Percentiles rank a stretch among this genome's conserved stretches.
phyloP scores from a whole-genome alignment of 2,888 invertebrate genomes.

The Pecten maximus region DNA sequence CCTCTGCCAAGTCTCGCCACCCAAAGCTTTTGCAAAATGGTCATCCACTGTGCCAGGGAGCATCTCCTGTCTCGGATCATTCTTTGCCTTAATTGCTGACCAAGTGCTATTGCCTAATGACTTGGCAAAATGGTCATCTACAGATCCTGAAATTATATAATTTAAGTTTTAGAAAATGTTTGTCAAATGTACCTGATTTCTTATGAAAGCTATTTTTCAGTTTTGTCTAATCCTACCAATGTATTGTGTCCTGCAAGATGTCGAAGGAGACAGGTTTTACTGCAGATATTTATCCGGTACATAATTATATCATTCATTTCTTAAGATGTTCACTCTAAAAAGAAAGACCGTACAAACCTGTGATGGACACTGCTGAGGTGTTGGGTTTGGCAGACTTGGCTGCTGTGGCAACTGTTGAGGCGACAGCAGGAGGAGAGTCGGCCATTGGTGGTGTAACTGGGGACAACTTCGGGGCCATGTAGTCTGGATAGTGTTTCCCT shows the following conservation, averaged over 20 bases:
- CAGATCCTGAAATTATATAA: constrained; percentile 84
- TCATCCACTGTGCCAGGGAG: constrained; percentile 88
- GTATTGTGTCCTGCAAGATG: not conserved
- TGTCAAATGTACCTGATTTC: not conserved
- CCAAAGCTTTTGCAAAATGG: constrained; percentile 95
- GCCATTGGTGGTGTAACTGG: constrained; percentile 56
- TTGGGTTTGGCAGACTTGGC: constrained; percentile 54
- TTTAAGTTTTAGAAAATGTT: not conserved
- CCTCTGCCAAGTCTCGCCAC: constrained; percentile 89
- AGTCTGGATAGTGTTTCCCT: constrained; percentile 85
- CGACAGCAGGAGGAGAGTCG: constrained; percentile 38
- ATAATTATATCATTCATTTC: no score
- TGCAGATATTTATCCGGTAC: not conserved
- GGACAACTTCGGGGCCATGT: constrained; percentile 58
- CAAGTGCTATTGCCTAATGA: constrained; percentile 91
- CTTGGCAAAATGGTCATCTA: constrained; percentile 96
- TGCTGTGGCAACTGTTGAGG: constrained; percentile 49
- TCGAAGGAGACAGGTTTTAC: not conserved
- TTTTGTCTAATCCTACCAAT: not conserved
- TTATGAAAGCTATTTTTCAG: not conserved
- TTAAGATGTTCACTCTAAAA: not conserved
- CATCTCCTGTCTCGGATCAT: constrained; percentile 65
- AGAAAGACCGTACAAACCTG: constrained; percentile 50
- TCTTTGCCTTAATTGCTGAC: constrained; percentile 82
- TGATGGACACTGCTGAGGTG: constrained; percentile 52